These are phyloP conservation scores for Paedocypris micromegethes DNA, from an alignment of 2,797 vertebrate species.

Conservation along the genomic window DNA sequence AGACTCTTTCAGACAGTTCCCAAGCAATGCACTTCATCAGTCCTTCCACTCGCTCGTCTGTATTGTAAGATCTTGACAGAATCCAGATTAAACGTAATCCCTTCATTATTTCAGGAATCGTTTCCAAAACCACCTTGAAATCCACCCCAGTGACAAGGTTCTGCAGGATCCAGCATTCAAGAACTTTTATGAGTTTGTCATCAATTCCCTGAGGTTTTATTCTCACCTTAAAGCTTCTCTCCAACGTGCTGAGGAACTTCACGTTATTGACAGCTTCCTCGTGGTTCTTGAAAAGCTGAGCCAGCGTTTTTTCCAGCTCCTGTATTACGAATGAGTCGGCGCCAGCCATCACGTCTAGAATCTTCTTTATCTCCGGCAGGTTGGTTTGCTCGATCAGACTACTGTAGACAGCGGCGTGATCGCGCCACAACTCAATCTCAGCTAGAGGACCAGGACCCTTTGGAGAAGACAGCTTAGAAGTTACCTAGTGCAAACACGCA, in stretches of 20 bases:
- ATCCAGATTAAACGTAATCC: slow-evolving; percentile 84
- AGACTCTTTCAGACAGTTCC: slow-evolving; percentile 79
- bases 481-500: too few species aligned
- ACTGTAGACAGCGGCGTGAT: slow-evolving; percentile 70
- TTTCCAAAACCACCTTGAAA: slow-evolving; percentile 71
- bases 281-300: slow-evolving; percentile 71
- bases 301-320: slow-evolving; percentile 67
- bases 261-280: slow-evolving; percentile 78
- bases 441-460: slow-evolving; percentile 79
- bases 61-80: slow-evolving; percentile 84
- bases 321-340: slow-evolving; percentile 61
- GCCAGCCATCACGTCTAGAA: slow-evolving; percentile 70
- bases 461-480: neutral
- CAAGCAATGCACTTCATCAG: slow-evolving; percentile 89
- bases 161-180: slow-evolving; percentile 54
- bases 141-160: slow-evolving; percentile 73
- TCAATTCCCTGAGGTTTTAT: too few species aligned
- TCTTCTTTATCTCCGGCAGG: slow-evolving; percentile 72
- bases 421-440: slow-evolving; percentile 84
- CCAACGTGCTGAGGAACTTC: slow-evolving; percentile 78
- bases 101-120: slow-evolving; percentile 80
- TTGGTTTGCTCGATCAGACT: slow-evolving; percentile 78
- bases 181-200: too few species aligned
- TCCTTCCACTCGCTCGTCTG: slow-evolving; percentile 78
- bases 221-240: slow-evolving; percentile 83